These are phyloP conservation scores for Tapirus terrestris DNA, from an alignment of 2,113 vertebrate genomes.

Conservation along the genomic window DNA sequence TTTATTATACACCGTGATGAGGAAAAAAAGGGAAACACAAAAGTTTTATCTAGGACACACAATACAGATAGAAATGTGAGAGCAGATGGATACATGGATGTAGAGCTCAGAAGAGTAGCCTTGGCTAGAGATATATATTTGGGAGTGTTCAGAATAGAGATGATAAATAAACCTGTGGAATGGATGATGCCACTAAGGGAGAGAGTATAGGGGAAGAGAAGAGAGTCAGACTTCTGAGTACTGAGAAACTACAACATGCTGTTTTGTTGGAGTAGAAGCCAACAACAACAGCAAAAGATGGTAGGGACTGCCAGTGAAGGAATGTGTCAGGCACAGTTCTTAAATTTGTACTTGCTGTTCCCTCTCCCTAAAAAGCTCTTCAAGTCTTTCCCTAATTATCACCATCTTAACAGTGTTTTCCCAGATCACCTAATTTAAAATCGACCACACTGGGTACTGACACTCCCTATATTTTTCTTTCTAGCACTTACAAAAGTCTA, in stretches of 20 bases:
- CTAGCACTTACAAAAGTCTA: neutral
- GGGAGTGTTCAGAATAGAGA: neutral
- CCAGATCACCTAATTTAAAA: neutral
- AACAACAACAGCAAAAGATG: neutral
- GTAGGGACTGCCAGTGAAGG: neutral
- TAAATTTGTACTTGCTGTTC: neutral
- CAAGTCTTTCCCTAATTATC: neutral
- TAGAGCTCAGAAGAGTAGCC: neutral
- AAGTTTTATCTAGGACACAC: neutral
- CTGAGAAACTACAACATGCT: neutral
- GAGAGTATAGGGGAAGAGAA: neutral
- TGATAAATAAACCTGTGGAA: neutral
- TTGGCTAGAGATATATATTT: neutral
- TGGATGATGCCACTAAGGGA: neutral
- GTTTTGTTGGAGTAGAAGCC: neutral
- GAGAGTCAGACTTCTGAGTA: neutral
- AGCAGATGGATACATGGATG: too few species aligned
- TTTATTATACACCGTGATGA: neutral
- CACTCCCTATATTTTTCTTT: neutral
- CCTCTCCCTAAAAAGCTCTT: neutral
- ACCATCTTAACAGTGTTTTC: neutral
- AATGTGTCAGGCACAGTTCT: neutral
- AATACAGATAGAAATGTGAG: neutral
- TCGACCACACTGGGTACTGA: neutral
- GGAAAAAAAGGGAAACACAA: neutral